Evolutionary conservation across 2,797 vertebrate species (phyloP).

Genomic region (Enoplosus armatus): DNA sequence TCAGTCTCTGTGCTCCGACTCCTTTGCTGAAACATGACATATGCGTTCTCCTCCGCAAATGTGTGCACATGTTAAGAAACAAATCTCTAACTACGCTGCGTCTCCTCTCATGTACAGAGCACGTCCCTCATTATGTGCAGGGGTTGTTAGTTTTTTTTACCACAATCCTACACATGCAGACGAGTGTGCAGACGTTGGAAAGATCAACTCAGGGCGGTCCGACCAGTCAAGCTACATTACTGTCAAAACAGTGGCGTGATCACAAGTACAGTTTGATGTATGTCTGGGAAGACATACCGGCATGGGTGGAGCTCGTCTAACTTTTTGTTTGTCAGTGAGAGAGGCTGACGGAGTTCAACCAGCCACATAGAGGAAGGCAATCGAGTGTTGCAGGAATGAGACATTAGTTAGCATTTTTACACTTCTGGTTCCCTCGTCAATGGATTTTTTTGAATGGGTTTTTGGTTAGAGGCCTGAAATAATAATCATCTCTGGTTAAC

Average conservation of each 20-base stretch:
- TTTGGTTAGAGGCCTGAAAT: no score
- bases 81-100: not conserved
- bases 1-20: not conserved
- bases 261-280: not conserved
- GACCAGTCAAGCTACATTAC: conserved; percentile 34
- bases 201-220: not conserved
- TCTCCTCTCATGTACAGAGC: not conserved
- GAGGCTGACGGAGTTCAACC: not conserved
- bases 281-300: not conserved
- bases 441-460: no score
- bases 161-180: not conserved
- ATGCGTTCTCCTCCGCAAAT: not conserved
- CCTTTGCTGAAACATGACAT: not conserved
- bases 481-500: no score
- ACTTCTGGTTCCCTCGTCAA: no score
- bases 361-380: not conserved
- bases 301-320: not conserved
- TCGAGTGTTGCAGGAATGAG: no score
- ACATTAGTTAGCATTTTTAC: no score
- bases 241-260: not conserved
- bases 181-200: not conserved
- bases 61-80: no score
- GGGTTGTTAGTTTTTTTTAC: no score
- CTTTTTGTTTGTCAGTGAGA: not conserved
- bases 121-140: not conserved